phyloP scores from a whole-genome alignment of 2,113 vertebrate genomes.

The Coptodon rendalli region DNA sequence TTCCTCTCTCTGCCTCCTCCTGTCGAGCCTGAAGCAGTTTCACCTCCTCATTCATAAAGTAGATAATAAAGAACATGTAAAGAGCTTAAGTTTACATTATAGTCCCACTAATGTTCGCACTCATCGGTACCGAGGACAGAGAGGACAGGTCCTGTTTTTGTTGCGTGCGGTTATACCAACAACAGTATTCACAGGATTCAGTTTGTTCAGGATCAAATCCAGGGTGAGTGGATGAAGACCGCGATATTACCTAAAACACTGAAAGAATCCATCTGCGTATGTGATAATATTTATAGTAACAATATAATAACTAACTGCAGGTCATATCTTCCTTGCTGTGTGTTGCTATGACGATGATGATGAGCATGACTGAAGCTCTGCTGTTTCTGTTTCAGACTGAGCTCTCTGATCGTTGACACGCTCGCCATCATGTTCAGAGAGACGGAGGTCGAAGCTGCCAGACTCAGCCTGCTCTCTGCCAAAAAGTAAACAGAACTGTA shows the following conservation, averaged over 20 bases:
- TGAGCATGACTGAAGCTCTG: not conserved
- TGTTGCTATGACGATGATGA: not conserved
- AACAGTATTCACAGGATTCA: not conserved
- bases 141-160: not conserved
- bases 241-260: not conserved
- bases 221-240: not conserved
- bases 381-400: constrained; percentile 55
- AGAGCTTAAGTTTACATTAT: not conserved
- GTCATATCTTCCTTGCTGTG: not conserved
- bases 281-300: not conserved
- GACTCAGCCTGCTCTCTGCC: constrained; percentile 62
- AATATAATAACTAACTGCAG: not conserved
- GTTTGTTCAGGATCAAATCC: not conserved
- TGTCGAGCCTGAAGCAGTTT: not conserved
- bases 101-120: not conserved
- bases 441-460: constrained; percentile 69
- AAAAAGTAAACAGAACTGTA: constrained; percentile 69
- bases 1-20: not conserved
- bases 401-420: constrained; percentile 71
- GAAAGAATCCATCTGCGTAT: not conserved
- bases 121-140: not conserved
- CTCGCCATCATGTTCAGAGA: constrained; percentile 78
- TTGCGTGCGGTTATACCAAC: not conserved
- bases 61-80: not conserved
- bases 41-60: not conserved